Conservation (phyloP, 2,113 vertebrate species). For the Bagarius yarrelli region DNA sequence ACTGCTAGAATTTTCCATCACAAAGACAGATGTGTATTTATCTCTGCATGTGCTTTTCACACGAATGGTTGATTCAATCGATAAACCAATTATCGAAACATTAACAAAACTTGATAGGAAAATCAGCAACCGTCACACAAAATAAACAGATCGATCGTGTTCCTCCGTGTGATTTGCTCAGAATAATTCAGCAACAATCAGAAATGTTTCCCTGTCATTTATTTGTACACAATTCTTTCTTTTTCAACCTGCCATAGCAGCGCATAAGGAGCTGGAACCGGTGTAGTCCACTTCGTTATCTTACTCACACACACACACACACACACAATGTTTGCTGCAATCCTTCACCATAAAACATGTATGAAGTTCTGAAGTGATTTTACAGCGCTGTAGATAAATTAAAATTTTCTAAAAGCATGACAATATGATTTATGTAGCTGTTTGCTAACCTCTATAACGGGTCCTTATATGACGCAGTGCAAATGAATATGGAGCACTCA, state of each 20-base stretch:
- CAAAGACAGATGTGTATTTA: background rate
- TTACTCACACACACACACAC: background rate
- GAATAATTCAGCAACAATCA: background rate
- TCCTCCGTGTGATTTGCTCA: background rate
- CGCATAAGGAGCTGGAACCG: background rate
- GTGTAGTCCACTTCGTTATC: background rate
- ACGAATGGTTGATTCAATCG: background rate
- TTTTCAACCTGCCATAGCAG: background rate
- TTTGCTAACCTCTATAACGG: background rate
- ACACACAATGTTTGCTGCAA: background rate
- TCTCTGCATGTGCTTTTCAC: background rate
- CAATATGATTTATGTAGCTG: conserved; percentile 5
- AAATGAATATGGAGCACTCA: background rate
- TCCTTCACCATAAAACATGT: conserved; percentile 16
- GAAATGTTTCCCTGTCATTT: background rate
- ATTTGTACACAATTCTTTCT: background rate
- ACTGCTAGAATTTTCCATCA: background rate
- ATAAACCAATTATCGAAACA: background rate
- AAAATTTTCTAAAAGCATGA: conserved; percentile 14
- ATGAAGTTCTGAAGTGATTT: background rate
- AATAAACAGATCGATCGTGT: background rate
- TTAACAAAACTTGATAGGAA: background rate
- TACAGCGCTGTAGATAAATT: conserved; percentile 17
- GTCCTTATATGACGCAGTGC: background rate
- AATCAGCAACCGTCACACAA: background rate